phyloP scores from a whole-genome alignment of 2,797 vertebrate species.

The Halcyon smyrnensis region DNA sequence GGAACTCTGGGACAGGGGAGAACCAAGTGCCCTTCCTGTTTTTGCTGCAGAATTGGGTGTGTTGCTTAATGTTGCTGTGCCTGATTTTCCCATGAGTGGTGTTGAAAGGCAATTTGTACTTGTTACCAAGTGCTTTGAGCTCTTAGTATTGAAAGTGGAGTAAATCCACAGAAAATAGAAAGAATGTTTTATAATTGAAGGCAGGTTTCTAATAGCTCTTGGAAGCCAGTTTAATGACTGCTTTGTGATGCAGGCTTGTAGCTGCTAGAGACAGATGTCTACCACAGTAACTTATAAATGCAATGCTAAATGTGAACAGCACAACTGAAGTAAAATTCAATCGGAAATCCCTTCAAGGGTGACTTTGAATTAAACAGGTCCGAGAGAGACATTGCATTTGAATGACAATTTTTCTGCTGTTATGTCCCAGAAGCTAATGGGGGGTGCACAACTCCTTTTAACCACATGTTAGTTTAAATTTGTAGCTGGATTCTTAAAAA shows the following conservation, averaged over 20 bases:
- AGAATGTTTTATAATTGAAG: not conserved
- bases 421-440: not conserved
- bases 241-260: not conserved
- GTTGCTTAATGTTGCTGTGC: not conserved
- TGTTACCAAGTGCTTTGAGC: not conserved
- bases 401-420: not conserved
- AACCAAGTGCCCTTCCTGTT: not conserved
- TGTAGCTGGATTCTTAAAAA: not conserved
- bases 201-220: not conserved
- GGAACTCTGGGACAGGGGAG: not conserved
- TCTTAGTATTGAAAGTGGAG: not conserved
- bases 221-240: not conserved
- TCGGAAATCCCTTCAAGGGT: not conserved
- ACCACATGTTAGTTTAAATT: not conserved
- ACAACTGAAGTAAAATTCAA: not conserved
- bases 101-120: not conserved
- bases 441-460: not conserved
- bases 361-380: not conserved
- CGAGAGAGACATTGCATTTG: not conserved
- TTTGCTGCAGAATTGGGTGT: not conserved
- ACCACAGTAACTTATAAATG: not conserved
- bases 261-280: not conserved
- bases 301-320: not conserved
- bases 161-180: not conserved
- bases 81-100: not conserved